These are phyloP conservation scores for Paralichthys olivaceus DNA, from an alignment of 2,113 vertebrate species.

Conservation along the genomic window DNA sequence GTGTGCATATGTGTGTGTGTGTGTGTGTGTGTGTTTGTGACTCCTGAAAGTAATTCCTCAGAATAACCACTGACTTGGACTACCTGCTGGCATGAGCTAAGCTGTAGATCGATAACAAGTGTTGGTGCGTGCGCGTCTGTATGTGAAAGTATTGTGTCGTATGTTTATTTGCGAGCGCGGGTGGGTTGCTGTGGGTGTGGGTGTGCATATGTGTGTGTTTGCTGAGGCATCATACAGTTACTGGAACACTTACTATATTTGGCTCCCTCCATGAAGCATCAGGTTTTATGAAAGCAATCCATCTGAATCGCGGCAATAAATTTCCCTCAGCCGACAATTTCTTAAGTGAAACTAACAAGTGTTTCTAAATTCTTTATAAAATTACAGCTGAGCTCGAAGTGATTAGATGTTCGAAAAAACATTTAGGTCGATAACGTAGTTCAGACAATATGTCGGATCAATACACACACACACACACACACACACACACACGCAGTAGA, in stretches of 20 bases:
- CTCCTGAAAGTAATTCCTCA: constrained; percentile 78
- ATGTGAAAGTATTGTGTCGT: constrained; percentile 70
- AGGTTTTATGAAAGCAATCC: constrained; percentile 74
- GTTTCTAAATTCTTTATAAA: constrained; percentile 72
- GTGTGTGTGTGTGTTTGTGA: constrained; percentile 44
- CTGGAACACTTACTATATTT: constrained; percentile 79
- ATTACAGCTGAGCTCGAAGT: constrained; percentile 63
- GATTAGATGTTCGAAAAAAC: constrained; percentile 63
- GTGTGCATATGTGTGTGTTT: constrained; percentile 61
- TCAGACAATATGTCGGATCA: constrained; percentile 63
- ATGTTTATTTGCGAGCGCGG: constrained; percentile 64
- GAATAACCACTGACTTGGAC: constrained; percentile 77
- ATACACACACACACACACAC: constrained; percentile 47
- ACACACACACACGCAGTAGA: neutral
- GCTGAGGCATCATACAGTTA: constrained; percentile 68
- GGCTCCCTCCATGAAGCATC: constrained; percentile 71
- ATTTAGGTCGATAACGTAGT: constrained; percentile 74
- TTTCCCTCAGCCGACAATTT: constrained; percentile 70
- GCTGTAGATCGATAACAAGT: constrained; percentile 79
- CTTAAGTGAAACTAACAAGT: constrained; percentile 74
- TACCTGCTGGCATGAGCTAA: constrained; percentile 81
- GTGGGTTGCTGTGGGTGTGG: constrained; percentile 32
- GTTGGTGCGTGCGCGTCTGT: constrained; percentile 63
- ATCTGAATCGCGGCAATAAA: constrained; percentile 71
- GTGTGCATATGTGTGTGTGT: constrained; percentile 36